Percentiles rank a stretch among this genome's conserved stretches.
These are phyloP conservation scores for Ianthella basta DNA, from an alignment of 37 sponge, comb jelly and placozoan species.

Conservation along the genomic window DNA sequence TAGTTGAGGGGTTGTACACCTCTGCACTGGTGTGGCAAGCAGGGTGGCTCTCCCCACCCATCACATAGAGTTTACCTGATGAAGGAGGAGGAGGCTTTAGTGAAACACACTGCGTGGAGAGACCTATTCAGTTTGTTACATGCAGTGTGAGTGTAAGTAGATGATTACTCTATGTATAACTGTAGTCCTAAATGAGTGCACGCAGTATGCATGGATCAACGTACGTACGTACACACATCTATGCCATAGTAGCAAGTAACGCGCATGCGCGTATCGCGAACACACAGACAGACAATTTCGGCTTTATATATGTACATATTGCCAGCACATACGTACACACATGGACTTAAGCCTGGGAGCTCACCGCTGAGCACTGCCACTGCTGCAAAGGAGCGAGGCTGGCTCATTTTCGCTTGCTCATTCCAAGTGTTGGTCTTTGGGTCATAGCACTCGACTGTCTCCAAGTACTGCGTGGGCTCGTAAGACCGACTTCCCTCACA, in stretches of 20 bases:
- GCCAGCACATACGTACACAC: no score
- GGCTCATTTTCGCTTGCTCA: slow-evolving; percentile 63
- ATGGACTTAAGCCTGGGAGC: neutral
- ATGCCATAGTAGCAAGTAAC: neutral
- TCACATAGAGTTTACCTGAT: slow-evolving; percentile 69
- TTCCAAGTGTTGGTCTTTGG: slow-evolving; percentile 80
- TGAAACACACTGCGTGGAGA: no score
- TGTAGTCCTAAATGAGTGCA: neutral
- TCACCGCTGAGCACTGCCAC: slow-evolving; percentile 67
- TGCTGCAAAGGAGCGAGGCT: slow-evolving; percentile 81
- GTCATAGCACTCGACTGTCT: slow-evolving; percentile 79
- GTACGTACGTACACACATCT: neutral
- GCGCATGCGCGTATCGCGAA: neutral
- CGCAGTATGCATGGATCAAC: neutral
- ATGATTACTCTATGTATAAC: neutral
- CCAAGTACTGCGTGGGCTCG: slow-evolving; percentile 85
- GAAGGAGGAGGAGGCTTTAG: neutral
- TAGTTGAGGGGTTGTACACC: slow-evolving; percentile 53
- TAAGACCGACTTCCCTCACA: slow-evolving; percentile 77
- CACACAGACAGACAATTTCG: neutral
- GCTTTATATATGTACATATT: neutral
- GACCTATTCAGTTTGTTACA: neutral
- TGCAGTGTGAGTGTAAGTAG: neutral
- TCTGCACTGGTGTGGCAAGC: slow-evolving; percentile 78
- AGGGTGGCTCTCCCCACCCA: slow-evolving; percentile 82